These are phyloP conservation scores for Noctua comes DNA, from an alignment of 2,888 invertebrate genomes.

Conservation along the genomic window DNA sequence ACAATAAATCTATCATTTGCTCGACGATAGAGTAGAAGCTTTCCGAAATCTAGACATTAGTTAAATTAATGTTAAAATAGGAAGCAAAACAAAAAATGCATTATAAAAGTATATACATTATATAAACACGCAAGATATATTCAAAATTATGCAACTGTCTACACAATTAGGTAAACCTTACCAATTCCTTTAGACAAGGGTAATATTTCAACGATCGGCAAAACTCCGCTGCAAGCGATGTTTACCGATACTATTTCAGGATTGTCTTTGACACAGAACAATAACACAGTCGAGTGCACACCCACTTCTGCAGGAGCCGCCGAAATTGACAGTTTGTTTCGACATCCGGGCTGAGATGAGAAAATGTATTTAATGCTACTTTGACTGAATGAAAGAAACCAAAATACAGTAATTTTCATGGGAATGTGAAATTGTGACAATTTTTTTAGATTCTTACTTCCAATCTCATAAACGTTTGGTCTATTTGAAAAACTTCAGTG, in stretches of 20 bases:
- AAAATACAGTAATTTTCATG: neutral
- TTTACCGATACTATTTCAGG: slow-evolving; percentile 89
- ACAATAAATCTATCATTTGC: slow-evolving; percentile 87
- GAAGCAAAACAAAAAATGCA: neutral
- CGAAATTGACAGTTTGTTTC: slow-evolving; percentile 79
- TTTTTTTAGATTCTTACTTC: slow-evolving; percentile 72
- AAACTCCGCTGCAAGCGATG: slow-evolving; percentile 88
- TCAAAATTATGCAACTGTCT: neutral
- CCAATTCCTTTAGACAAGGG: slow-evolving; percentile 84
- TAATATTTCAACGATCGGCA: slow-evolving; percentile 87
- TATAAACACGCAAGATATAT: neutral
- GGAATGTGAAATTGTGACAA: too few relatives aligned
- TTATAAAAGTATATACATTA: neutral
- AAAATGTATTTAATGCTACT: neutral
- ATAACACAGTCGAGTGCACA: slow-evolving; percentile 75
- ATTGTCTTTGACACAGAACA: slow-evolving; percentile 90
- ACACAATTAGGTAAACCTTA: slow-evolving; percentile 60
- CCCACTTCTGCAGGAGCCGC: slow-evolving; percentile 84
- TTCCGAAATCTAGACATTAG: slow-evolving; percentile 86
- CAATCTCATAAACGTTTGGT: slow-evolving; percentile 79
- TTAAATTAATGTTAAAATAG: neutral
- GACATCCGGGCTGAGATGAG: slow-evolving; percentile 80
- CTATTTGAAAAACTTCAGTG: slow-evolving; percentile 84
- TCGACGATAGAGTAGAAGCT: slow-evolving; percentile 87
- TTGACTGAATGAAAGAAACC: neutral